Percentiles rank a stretch among this genome's conserved stretches.
These are phyloP conservation scores for Cyanoliseus patagonus DNA, from an alignment of 2,113 vertebrate genomes.

Conservation along the genomic window DNA sequence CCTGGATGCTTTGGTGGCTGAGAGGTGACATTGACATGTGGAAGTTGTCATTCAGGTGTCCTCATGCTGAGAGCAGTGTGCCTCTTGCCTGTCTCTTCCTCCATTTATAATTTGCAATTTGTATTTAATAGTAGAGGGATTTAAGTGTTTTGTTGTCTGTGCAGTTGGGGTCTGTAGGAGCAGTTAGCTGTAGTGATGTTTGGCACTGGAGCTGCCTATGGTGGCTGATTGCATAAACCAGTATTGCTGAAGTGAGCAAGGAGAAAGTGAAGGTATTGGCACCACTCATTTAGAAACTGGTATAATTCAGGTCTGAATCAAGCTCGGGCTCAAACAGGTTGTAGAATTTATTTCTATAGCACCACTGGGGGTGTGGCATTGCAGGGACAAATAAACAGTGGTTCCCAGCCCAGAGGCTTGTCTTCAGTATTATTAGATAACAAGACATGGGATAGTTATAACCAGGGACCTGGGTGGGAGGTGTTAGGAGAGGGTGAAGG, in stretches of 20 bases:
- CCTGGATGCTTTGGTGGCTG: neutral
- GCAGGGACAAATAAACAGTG: neutral
- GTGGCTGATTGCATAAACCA: neutral
- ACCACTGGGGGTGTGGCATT: neutral
- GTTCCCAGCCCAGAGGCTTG: conserved; percentile 18
- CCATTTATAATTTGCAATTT: neutral
- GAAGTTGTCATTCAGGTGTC: neutral
- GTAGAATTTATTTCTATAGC: conserved; percentile 48
- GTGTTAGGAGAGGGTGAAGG: neutral
- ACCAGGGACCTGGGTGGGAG: conserved; percentile 35
- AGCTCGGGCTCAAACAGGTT: conserved; percentile 45
- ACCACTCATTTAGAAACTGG: neutral
- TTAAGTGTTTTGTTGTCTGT: neutral
- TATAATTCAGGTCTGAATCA: neutral
- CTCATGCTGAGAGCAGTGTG: neutral
- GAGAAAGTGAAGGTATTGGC: neutral
- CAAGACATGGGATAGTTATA: neutral
- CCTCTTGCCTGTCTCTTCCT: neutral
- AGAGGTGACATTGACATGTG: neutral
- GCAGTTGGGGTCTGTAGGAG: neutral
- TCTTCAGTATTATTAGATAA: conserved; percentile 9
- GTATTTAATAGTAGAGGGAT: neutral
- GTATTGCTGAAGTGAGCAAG: neutral
- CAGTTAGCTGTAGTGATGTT: neutral
- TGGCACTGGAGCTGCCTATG: neutral